Evolutionary conservation across 2,113 vertebrate species (phyloP).

Genomic region (Cavia porcellus): DNA sequence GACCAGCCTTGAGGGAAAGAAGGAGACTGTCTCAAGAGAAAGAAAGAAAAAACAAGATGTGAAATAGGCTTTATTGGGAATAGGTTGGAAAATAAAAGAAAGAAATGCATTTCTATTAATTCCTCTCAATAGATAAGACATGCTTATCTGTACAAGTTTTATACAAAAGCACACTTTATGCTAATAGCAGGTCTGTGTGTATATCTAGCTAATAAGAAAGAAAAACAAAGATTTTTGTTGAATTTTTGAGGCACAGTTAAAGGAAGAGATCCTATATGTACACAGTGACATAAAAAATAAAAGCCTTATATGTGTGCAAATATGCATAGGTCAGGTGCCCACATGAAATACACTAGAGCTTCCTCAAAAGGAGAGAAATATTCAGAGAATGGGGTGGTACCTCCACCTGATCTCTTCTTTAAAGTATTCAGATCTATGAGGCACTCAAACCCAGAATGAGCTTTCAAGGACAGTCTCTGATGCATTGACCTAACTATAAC

Average conservation of each 20-base stretch:
- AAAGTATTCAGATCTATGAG: not conserved
- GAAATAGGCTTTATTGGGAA: not conserved
- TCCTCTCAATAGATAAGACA: not conserved
- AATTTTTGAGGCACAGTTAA: not conserved
- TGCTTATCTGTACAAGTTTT: slow-evolving; percentile 10
- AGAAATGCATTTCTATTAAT: not conserved
- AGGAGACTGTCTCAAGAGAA: too few species aligned
- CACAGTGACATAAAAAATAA: not conserved
- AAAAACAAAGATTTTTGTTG: not conserved
- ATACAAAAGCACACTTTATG: not conserved
- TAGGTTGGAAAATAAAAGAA: not conserved
- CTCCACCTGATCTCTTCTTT: not conserved
- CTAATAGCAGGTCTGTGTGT: not conserved
- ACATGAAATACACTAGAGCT: not conserved
- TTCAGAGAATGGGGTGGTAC: not conserved
- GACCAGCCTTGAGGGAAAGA: not conserved
- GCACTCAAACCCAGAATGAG: not conserved
- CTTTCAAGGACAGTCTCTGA: not conserved
- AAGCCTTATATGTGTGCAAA: not conserved
- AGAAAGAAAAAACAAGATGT: not conserved
- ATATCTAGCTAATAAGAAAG: not conserved
- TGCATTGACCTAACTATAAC: slow-evolving; percentile 10
- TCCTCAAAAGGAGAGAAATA: not conserved
- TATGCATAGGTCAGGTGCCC: not conserved
- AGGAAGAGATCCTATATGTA: not conserved